Evolutionary conservation across 2,888 invertebrate species (phyloP).

Genomic region (Oscheius onirici): DNA sequence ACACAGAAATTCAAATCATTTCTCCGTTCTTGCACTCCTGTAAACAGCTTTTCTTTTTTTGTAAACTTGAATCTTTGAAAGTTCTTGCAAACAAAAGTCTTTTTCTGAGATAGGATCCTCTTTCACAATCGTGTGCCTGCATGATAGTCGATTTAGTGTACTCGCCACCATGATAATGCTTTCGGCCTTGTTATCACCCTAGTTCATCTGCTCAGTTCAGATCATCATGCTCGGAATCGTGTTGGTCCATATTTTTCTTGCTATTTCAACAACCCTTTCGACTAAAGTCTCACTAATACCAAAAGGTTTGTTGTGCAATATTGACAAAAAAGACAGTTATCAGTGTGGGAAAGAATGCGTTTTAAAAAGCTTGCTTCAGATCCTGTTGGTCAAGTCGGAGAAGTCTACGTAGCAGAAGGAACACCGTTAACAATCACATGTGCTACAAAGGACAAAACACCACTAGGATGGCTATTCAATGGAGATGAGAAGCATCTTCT

Average conservation of each 20-base stretch:
- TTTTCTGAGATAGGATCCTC: no score
- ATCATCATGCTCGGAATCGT: conserved; percentile 1
- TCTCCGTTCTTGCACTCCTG: no score
- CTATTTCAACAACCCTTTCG: neutral
- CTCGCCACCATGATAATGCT: no score
- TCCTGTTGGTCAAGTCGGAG: neutral
- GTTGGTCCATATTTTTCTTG: neutral
- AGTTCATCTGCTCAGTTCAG: neutral
- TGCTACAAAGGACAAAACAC: neutral
- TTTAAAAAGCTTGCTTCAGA: neutral
- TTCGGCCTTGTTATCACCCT: no score
- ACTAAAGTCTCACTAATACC: conserved; percentile 10
- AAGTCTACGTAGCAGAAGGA: conserved; percentile 4
- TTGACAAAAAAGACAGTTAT: neutral
- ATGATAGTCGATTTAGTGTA: no score
- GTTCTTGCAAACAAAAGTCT: no score
- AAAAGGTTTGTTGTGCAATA: conserved; percentile 1
- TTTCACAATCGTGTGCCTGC: no score
- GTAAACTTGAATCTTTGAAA: no score
- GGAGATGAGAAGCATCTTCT: neutral
- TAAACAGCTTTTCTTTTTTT: no score
- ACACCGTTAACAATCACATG: conserved; percentile 20
- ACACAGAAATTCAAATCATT: no score
- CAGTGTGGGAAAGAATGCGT: neutral
- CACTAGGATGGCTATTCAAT: conserved; percentile 1